Evolutionary conservation across 2,888 invertebrate genomes (phyloP).

Genomic region (Therioaphis trifolii): DNA sequence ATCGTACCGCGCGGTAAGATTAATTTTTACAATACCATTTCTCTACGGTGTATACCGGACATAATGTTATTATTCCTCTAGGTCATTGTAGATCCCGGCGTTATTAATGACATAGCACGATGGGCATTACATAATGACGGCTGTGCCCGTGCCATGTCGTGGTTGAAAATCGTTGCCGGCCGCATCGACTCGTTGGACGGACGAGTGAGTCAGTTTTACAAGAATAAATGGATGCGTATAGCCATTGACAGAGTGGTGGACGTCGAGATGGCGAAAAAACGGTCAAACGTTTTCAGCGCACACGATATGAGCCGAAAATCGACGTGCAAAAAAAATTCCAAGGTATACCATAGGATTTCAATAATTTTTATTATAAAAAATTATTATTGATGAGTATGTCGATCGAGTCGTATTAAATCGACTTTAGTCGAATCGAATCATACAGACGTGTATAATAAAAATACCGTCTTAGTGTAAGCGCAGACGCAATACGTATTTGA

Average conservation of each 20-base stretch:
- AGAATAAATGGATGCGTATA: constrained; percentile 32
- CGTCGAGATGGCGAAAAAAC: constrained; percentile 1
- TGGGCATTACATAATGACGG: constrained; percentile 38
- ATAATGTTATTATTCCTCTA: not conserved
- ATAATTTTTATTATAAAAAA: too few species aligned
- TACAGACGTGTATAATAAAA: too few species aligned
- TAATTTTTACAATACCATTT: not conserved
- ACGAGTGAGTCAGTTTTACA: not conserved
- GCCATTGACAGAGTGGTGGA: constrained; percentile 38
- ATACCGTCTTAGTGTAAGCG: too few species aligned
- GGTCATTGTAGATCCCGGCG: not conserved
- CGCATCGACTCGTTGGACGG: constrained; percentile 28
- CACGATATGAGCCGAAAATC: not conserved
- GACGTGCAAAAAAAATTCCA: not conserved
- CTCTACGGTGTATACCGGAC: too few species aligned
- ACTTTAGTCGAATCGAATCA: too few species aligned
- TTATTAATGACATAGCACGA: constrained; percentile 20
- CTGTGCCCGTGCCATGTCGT: not conserved
- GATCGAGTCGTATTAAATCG: too few species aligned
- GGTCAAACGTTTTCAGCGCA: not conserved
- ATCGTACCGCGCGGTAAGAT: not conserved
- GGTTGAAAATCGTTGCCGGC: constrained; percentile 29
- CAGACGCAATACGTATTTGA: too few species aligned
- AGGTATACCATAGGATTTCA: not conserved
- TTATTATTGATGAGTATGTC: too few species aligned